Evolutionary conservation across 2,797 vertebrate genomes (phyloP).

Genomic region (Lutjanus argentimaculatus): DNA sequence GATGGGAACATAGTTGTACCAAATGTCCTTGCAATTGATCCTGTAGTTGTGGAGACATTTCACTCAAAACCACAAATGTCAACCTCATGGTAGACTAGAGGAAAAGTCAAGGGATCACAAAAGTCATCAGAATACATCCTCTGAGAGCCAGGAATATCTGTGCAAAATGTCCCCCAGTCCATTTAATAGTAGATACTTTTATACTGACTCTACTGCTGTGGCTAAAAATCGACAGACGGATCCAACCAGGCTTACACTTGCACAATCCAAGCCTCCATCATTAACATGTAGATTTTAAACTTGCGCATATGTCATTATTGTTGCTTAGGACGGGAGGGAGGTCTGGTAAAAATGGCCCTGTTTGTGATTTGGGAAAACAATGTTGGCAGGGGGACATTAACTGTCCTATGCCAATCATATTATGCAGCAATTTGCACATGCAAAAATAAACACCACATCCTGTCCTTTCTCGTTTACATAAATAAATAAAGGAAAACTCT

Average conservation of each 20-base stretch:
- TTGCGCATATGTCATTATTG: conserved; percentile 24
- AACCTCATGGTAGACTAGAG: background rate
- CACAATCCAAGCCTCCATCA: conserved; percentile 10
- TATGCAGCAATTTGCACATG: conserved; percentile 31
- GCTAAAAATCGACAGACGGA: conserved; percentile 3
- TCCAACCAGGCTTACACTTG: background rate
- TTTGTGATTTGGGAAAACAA: conserved; percentile 21
- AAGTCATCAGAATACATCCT: background rate
- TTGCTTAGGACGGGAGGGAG: conserved; percentile 8
- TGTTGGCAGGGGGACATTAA: conserved; percentile 35
- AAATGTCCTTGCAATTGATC: background rate
- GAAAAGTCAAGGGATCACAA: background rate
- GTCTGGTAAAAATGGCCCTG: conserved; percentile 15
- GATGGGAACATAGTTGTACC: background rate
- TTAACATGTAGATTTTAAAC: conserved; percentile 8
- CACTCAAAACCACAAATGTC: background rate
- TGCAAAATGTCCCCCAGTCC: background rate
- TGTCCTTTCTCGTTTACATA: background rate
- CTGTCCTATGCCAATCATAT: conserved; percentile 24
- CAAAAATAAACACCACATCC: conserved; percentile 41
- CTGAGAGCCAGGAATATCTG: background rate
- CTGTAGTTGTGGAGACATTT: background rate
- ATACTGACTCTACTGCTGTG: background rate
- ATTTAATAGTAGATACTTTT: background rate
- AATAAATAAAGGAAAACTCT: background rate